phyloP scores from a whole-genome alignment of 2,113 vertebrate genomes.

The Lates calcarifer region DNA sequence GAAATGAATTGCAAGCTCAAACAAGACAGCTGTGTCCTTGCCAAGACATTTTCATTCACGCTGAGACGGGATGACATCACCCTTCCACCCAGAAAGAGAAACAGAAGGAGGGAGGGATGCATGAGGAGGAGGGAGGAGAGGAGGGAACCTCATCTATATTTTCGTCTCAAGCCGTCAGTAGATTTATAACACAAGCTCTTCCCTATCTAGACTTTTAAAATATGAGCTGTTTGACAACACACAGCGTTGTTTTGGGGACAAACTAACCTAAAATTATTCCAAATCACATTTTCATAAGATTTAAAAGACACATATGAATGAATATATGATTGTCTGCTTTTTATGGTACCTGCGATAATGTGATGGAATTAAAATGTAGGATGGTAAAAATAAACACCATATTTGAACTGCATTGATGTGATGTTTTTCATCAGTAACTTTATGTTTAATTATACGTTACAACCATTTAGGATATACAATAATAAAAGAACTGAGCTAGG shows the following conservation, averaged over 20 bases:
- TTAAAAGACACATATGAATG: background rate
- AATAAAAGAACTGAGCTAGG: too few relatives aligned
- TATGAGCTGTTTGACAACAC: conserved; percentile 10
- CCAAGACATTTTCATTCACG: conserved; percentile 71
- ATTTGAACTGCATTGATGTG: too few relatives aligned
- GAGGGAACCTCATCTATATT: conserved; percentile 51
- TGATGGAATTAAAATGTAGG: too few relatives aligned
- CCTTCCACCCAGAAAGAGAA: conserved; percentile 45
- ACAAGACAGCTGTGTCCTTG: conserved; percentile 78
- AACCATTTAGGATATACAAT: too few relatives aligned
- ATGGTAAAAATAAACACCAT: too few relatives aligned
- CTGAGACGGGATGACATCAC: conserved; percentile 75
- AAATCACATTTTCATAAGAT: too few relatives aligned
- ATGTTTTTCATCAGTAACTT: too few relatives aligned
- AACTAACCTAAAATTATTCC: background rate
- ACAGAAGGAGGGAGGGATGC: background rate
- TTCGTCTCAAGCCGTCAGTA: conserved; percentile 50
- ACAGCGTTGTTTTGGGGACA: background rate
- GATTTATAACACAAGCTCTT: conserved; percentile 63
- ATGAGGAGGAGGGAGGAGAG: background rate
- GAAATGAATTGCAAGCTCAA: conserved; percentile 71
- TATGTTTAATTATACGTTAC: too few relatives aligned
- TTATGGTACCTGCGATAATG: too few relatives aligned
- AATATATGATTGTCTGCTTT: too few relatives aligned
- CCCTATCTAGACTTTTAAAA: conserved; percentile 12